phyloP scores from a whole-genome alignment of 2,888 invertebrate species.

The Drosophila neutralis region DNA sequence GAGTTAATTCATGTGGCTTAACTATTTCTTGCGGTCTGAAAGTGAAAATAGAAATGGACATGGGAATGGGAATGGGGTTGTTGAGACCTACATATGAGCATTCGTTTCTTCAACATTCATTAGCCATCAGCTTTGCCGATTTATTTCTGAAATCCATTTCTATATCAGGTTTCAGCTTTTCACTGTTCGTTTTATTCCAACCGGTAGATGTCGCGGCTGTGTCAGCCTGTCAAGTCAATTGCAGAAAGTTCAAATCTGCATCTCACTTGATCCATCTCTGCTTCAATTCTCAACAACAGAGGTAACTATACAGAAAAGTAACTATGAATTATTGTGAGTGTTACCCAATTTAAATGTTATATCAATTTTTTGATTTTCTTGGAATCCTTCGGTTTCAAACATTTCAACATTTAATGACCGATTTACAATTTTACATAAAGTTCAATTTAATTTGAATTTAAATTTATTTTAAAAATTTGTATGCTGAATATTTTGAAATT shows the following conservation, averaged over 20 bases:
- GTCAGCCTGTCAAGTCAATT: background rate
- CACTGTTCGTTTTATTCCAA: background rate
- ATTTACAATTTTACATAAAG: background rate
- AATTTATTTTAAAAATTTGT: too few species aligned
- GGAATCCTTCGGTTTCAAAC: background rate
- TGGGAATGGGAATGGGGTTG: background rate
- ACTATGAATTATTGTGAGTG: background rate
- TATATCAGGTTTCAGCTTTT: background rate
- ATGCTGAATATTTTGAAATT: background rate
- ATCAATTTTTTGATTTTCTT: background rate
- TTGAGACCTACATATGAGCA: background rate
- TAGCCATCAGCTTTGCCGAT: background rate
- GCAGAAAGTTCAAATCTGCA: background rate
- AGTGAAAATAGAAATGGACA: background rate
- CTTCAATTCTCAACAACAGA: background rate
- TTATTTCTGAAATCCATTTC: background rate
- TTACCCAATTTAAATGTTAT: background rate
- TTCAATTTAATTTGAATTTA: background rate
- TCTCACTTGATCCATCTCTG: background rate
- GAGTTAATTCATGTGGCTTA: conserved; percentile 35
- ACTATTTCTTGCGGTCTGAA: conserved; percentile 3
- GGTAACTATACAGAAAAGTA: background rate
- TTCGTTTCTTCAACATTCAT: background rate
- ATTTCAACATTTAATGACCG: background rate
- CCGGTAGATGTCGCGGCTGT: background rate